Evolutionary conservation across 2,888 invertebrate genomes (phyloP).

Genomic region (Erebia epiphron): DNA sequence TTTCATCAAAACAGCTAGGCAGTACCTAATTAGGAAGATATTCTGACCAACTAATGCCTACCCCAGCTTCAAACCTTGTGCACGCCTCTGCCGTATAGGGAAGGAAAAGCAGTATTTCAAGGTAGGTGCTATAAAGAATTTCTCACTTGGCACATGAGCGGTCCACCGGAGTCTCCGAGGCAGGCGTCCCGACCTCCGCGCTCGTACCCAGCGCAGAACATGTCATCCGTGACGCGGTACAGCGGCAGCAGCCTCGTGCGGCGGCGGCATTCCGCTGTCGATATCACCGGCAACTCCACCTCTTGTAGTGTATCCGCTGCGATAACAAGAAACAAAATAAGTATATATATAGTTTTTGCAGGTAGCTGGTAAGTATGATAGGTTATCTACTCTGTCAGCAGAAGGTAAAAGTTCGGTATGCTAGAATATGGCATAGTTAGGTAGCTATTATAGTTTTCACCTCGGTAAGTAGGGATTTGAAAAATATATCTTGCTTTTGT

Average conservation of each 20-base stretch:
- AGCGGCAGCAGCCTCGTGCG: constrained; percentile 88
- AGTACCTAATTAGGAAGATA: too few species aligned
- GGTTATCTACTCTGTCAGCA: too few species aligned
- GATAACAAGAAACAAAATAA: not conserved
- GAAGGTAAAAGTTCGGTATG: too few species aligned
- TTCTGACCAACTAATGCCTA: too few species aligned
- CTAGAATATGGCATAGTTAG: too few species aligned
- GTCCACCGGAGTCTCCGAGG: constrained; percentile 91
- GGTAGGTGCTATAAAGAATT: not conserved
- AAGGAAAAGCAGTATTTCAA: not conserved
- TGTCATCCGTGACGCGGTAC: constrained; percentile 90
- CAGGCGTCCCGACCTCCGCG: constrained; percentile 91
- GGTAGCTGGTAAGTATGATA: not conserved
- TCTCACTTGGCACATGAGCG: constrained; percentile 87
- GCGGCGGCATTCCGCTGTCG: constrained; percentile 89
- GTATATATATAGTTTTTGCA: not conserved
- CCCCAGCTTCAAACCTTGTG: too few species aligned
- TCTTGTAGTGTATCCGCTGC: constrained; percentile 92
- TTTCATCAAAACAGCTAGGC: too few species aligned
- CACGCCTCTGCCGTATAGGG: too few species aligned
- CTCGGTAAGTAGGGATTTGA: too few species aligned
- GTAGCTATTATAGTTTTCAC: too few species aligned
- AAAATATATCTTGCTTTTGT: too few species aligned
- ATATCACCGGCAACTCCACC: constrained; percentile 90
- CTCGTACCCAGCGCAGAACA: constrained; percentile 92